A percentile compares a stretch with the other conserved stretches of the same genome.
Conservation (phyloP, 2,888 invertebrate species). For the Apodemia mormo region DNA sequence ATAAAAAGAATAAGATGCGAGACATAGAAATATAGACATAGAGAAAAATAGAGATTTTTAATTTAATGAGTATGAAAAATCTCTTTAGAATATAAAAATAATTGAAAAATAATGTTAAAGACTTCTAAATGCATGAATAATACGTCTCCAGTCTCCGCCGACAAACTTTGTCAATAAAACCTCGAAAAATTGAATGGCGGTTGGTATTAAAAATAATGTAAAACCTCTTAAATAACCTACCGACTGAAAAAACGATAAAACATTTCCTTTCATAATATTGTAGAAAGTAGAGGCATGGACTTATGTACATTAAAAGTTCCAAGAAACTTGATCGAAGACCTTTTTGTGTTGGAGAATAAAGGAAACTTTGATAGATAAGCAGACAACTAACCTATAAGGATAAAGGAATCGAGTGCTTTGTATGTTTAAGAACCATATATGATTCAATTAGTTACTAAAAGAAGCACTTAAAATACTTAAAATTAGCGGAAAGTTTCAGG, state of each 20-base stretch:
- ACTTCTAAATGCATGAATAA: not conserved
- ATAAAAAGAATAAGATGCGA: too few species aligned
- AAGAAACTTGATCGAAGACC: constrained; percentile 48
- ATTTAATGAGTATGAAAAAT: too few species aligned
- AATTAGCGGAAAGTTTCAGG: too few species aligned
- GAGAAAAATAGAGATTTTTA: too few species aligned
- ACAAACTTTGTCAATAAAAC: constrained; percentile 4
- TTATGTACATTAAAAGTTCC: constrained; percentile 62
- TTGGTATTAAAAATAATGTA: constrained; percentile 14
- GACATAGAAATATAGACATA: too few species aligned
- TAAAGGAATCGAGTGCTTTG: constrained; percentile 21
- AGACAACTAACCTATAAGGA: constrained; percentile 42
- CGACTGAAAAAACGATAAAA: constrained; percentile 40
- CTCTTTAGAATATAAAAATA: too few species aligned
- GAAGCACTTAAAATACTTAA: not conserved
- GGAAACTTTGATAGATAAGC: constrained; percentile 44
- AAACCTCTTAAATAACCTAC: constrained; percentile 28
- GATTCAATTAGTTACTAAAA: not conserved
- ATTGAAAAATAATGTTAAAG: not conserved
- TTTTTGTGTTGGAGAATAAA: constrained; percentile 46
- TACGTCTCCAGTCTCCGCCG: not conserved
- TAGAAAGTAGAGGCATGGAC: constrained; percentile 42
- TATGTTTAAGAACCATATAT: not conserved
- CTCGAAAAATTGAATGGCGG: not conserved
- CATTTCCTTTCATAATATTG: constrained; percentile 37